Evolutionary conservation across 2,888 invertebrate genomes (phyloP), one percentile per base, ranked within the genome.

Genomic region (Eilema caniola): DNA sequence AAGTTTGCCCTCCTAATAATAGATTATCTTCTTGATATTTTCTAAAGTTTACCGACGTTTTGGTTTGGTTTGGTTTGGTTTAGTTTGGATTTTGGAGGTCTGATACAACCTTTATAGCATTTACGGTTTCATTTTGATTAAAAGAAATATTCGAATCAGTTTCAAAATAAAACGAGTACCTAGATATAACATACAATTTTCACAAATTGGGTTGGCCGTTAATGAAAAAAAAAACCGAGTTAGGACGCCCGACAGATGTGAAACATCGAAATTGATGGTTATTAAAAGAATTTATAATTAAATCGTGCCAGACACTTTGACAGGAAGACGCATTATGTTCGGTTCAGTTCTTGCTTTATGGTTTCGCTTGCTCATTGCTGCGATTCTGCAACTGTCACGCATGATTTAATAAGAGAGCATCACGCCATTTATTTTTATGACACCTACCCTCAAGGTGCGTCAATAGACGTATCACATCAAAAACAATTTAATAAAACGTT

Each of bases 401-500:
- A 28, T 28, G 2, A 28, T 5, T 28, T 28, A 2, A 33, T 33
- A 8, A 33, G 7, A 8, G 31, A 33, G 31, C 8, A 8, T 33
- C 31, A 33, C 8, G 8, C 31, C 8, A 8, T 33, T 33, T 33
- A 8, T 33, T 8, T 8, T 33, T 8, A 8, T 33, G 8, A 33
- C 33, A 12, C 47, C 20, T 20, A 47, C 47, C 16, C 16, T 41
- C 41, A 41, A 16, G 12, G 8, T 20, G 14, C 53, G 57, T 24
- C 25, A 24, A 59, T 59, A 24, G 24, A 25, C 24, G 23, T 14
- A 59, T 23, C 25, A 59, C 24, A 75, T 74, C 62, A 79, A 73
- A 78, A 76, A 47, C 7, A 28, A 72, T 71, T 72, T 74, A 75
- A 69, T 76, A 81, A 77, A 77, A 61, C 74, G 71, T 73, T 79